A percentile compares a stretch with the other conserved stretches of the same genome.
phyloP scores from a whole-genome alignment of 2,113 vertebrate species.

The Gymnobelideus leadbeateri region DNA sequence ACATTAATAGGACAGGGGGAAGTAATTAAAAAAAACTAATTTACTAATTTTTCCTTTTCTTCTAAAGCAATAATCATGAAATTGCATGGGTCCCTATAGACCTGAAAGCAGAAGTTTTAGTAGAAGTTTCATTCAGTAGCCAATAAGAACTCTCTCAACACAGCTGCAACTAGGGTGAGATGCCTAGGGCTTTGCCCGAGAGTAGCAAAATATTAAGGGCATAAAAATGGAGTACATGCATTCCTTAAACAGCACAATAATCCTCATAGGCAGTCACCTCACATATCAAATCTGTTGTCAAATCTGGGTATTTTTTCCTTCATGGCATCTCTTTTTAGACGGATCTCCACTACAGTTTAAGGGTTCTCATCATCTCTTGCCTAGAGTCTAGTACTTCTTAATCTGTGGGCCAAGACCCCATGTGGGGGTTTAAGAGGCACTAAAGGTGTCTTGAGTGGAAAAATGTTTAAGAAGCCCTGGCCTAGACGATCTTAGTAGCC shows the following conservation, averaged over 20 bases:
- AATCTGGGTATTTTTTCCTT: not conserved
- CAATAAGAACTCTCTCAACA: slow-evolving; percentile 1
- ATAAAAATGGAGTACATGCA: not conserved
- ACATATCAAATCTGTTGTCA: not conserved
- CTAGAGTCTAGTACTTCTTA: too few species aligned
- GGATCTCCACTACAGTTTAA: not conserved
- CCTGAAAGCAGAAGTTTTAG: slow-evolving; percentile 80
- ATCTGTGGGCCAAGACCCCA: too few species aligned
- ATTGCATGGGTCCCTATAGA: slow-evolving; percentile 77
- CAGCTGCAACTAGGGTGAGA: not conserved
- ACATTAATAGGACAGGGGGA: slow-evolving; percentile 45
- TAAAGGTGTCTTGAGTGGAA: too few species aligned
- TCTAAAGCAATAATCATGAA: slow-evolving; percentile 71
- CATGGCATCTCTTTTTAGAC: not conserved
- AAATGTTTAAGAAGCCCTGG: too few species aligned
- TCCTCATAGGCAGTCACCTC: not conserved
- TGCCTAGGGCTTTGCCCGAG: not conserved
- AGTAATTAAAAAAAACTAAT: slow-evolving; percentile 80
- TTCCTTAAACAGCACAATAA: not conserved
- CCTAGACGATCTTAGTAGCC: not conserved
- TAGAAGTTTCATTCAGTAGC: slow-evolving; percentile 73
- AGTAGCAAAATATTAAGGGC: not conserved
- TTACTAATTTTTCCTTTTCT: slow-evolving; percentile 79
- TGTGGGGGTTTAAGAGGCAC: too few species aligned
- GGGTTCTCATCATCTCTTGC: not conserved